A percentile compares a stretch with the other conserved stretches of the same genome.
Evolutionary conservation across 2,113 vertebrate species (phyloP).

Genomic region (Lepidothrix coronata): DNA sequence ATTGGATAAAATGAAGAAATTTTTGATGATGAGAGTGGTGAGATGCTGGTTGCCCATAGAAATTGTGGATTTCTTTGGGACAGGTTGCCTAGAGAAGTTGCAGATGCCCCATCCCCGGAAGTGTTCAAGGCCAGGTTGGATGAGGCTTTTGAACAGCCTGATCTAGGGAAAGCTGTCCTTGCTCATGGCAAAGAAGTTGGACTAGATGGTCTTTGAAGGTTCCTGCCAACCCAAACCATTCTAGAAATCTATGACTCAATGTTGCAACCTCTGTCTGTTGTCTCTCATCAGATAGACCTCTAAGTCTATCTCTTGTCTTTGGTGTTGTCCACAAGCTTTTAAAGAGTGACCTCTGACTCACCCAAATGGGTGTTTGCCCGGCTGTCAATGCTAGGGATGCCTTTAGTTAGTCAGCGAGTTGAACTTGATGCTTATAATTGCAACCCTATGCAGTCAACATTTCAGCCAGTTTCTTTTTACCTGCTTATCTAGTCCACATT

Average conservation of each 20-base stretch:
- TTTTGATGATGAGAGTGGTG: not conserved
- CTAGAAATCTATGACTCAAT: not conserved
- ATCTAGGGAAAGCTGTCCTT: not conserved
- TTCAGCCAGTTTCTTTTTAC: not conserved
- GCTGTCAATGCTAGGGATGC: not conserved
- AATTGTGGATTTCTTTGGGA: not conserved
- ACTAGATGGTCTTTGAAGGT: not conserved
- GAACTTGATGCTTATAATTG: not conserved
- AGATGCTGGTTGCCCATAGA: not conserved
- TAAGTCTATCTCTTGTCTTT: not conserved
- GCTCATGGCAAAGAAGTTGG: fast-evolving
- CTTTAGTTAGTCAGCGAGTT: not conserved
- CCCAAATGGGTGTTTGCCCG: not conserved
- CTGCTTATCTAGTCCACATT: not conserved
- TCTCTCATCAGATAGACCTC: not conserved
- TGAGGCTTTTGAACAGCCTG: not conserved
- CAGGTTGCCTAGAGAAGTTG: not conserved
- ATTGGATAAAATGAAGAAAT: not conserved
- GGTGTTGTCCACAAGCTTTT: not conserved
- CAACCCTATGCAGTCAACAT: fast-evolving
- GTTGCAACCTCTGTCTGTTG: not conserved
- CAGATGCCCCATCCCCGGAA: not conserved
- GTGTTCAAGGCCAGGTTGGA: not conserved
- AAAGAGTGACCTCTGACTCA: not conserved
- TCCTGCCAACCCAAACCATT: not conserved